A percentile compares a stretch with the other conserved stretches of the same genome.
phyloP scores from a whole-genome alignment of 2,888 invertebrate species.

The Apodemia hepburni region DNA sequence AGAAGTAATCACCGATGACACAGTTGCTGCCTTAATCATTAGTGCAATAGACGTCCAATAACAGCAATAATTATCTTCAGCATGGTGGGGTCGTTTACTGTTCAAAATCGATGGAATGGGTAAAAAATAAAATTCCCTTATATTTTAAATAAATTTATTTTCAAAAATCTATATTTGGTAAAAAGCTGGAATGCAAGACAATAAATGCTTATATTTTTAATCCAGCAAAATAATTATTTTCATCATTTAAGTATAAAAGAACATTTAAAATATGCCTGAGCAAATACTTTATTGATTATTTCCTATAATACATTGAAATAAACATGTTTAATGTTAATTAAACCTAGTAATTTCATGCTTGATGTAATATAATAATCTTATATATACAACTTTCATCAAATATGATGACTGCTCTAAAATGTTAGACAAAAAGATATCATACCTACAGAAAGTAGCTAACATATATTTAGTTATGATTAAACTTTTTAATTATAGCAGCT shows the following conservation, averaged over 20 bases:
- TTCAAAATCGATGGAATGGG: not conserved
- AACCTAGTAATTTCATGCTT: constrained; percentile 20
- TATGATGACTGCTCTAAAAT: constrained; percentile 13
- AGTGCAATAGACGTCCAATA: too few species aligned
- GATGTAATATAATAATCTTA: constrained; percentile 11
- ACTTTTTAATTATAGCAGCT: too few species aligned
- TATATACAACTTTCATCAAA: constrained; percentile 9
- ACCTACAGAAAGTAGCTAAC: too few species aligned
- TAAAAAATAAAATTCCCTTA: constrained; percentile 14
- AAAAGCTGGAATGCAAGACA: constrained; percentile 72
- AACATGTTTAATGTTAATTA: constrained; percentile 18
- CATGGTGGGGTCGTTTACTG: not conserved
- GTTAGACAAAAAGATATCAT: too few species aligned
- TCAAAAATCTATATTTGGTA: constrained; percentile 60
- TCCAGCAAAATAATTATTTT: constrained; percentile 25
- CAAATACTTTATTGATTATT: constrained; percentile 21
- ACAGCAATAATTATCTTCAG: not conserved
- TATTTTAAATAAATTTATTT: constrained; percentile 38
- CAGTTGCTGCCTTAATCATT: too few species aligned
- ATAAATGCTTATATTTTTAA: constrained; percentile 54
- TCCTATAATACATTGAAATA: constrained; percentile 17
- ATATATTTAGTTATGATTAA: too few species aligned
- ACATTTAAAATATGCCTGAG: constrained; percentile 19
- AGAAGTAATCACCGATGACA: too few species aligned
- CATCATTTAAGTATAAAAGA: constrained; percentile 20